These are phyloP conservation scores for Pandemis cinnamomeana DNA, from an alignment of 2,888 invertebrate species.

Conservation along the genomic window DNA sequence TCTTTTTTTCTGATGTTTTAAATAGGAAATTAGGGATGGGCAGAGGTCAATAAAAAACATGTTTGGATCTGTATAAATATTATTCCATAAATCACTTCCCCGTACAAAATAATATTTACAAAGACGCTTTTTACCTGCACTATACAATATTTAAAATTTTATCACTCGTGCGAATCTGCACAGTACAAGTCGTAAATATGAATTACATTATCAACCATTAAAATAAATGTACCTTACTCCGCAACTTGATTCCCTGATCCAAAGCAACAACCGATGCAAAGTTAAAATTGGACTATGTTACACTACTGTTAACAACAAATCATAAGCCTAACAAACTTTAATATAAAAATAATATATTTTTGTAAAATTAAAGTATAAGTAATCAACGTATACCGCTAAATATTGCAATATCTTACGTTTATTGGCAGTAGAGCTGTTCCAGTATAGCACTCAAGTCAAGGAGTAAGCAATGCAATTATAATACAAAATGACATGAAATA, in stretches of 20 bases:
- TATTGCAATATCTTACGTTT: constrained; percentile 49
- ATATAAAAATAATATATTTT: constrained; percentile 60
- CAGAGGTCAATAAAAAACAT: constrained; percentile 56
- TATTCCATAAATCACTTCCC: constrained; percentile 73
- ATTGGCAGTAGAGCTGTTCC: constrained; percentile 44
- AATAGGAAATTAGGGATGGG: constrained; percentile 1
- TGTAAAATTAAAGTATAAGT: constrained; percentile 59
- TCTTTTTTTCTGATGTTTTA: constrained; percentile 47
- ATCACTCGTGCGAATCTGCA: constrained; percentile 41
- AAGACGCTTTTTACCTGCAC: constrained; percentile 60
- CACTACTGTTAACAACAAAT: constrained; percentile 53
- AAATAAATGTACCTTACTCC: constrained; percentile 62
- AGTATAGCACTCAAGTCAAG: constrained; percentile 39
- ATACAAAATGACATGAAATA: constrained; percentile 59
- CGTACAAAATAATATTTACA: constrained; percentile 82
- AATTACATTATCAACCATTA: constrained; percentile 56
- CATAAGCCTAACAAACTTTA: constrained; percentile 50
- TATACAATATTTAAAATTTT: constrained; percentile 37
- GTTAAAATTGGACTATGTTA: constrained; percentile 52
- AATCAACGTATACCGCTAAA: constrained; percentile 58
- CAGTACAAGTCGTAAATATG: constrained; percentile 58
- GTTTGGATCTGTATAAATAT: constrained; percentile 76
- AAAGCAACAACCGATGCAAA: constrained; percentile 41
- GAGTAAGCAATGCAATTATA: constrained; percentile 53
- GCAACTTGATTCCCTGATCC: constrained; percentile 55